These are phyloP conservation scores for Buceros bicornis DNA, from an alignment of 2,797 vertebrate genomes.

Conservation along the genomic window DNA sequence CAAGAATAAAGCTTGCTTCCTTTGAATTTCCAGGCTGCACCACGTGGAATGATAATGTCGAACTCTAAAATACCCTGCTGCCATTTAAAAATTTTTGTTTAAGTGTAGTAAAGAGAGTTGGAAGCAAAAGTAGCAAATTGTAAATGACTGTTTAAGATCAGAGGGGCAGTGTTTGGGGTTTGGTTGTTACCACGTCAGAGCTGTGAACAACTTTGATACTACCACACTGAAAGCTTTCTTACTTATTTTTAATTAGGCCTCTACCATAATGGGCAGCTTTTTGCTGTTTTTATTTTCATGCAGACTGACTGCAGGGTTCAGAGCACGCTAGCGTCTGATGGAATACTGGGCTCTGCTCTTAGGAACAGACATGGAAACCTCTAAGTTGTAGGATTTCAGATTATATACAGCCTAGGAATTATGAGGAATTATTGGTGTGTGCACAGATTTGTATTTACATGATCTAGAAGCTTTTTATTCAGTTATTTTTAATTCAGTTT, in stretches of 20 bases:
- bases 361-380: background rate
- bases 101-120: background rate
- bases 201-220: background rate
- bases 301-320: background rate
- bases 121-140: background rate
- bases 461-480: background rate
- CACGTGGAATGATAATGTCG: background rate
- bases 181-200: background rate
- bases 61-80: background rate
- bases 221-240: background rate
- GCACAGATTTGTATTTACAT: background rate
- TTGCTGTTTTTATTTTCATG: background rate
- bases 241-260: background rate
- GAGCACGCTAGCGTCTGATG: background rate
- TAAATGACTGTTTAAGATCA: background rate
- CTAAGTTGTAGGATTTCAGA: background rate
- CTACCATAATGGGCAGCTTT: background rate
- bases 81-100: background rate
- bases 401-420: background rate
- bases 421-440: background rate
- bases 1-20: slow-evolving; percentile 6
- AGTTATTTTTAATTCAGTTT: background rate
- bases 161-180: background rate
- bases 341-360: background rate
- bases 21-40: background rate